Conservation (phyloP, 2,797 vertebrate species). For the Semotilus atromaculatus region DNA sequence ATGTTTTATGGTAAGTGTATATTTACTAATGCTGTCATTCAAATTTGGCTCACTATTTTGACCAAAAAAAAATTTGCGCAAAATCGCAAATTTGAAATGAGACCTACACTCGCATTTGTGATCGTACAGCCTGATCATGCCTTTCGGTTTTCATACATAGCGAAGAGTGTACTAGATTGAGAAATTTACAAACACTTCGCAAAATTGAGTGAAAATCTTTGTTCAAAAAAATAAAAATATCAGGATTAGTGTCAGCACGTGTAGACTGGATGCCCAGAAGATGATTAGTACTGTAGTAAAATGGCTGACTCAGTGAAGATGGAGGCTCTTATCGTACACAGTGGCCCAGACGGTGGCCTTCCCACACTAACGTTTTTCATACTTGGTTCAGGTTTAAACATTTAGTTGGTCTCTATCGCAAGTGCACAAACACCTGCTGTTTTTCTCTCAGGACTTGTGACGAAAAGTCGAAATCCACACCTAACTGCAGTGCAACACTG, state of each 20-base stretch:
- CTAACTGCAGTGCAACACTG: neutral
- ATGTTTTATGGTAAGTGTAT: neutral
- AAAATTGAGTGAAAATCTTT: neutral
- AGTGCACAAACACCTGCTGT: constrained; percentile 37
- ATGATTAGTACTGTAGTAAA: constrained; percentile 47
- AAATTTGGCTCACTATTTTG: neutral
- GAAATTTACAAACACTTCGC: neutral
- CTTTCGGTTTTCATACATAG: neutral
- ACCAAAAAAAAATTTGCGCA: neutral
- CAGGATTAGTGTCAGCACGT: neutral
- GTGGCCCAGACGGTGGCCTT: constrained; percentile 56
- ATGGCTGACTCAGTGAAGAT: constrained; percentile 51
- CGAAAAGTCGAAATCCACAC: neutral
- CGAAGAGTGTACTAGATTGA: neutral
- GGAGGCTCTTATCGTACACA: constrained; percentile 47
- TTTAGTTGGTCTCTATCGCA: constrained; percentile 29
- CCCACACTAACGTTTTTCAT: constrained; percentile 35
- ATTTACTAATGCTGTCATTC: neutral
- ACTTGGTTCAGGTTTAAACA: constrained; percentile 43
- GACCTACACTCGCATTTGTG: neutral
- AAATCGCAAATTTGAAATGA: neutral
- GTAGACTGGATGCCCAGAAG: neutral
- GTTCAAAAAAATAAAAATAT: neutral
- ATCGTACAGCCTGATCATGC: neutral
- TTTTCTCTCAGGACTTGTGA: constrained; percentile 29